Base-by-base conservation (phyloP, 2,113 vertebrate genomes). In the Xiphophorus hellerii region DNA sequence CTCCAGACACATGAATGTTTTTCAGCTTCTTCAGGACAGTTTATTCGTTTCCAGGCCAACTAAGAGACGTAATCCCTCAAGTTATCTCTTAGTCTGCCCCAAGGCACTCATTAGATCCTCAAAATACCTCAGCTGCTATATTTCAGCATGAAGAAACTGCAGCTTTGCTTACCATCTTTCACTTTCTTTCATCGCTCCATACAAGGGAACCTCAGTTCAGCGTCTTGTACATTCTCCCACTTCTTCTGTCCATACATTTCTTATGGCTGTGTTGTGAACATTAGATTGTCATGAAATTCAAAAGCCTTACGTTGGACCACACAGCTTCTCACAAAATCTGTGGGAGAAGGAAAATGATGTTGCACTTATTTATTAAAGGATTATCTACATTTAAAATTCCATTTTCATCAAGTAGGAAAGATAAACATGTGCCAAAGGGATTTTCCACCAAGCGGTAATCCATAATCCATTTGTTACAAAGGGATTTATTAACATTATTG, bases 311-410 rank as follows among this genome's bases (percentile, higher is more conserved):
- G n/a, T 74, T 27, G 14, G 58, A 28, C 39, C 66, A 61, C 28
- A 60, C n/a, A 35, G 31, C 35, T 75, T 2, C 42, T 76, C 28
- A 54, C 29, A 44, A 62, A 62, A 62, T 20, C 66, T 17, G 31
- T 60, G 37, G 28, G 66, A 27, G 5, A 27, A 37, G 31, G 22
- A 9, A 10, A 76, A 35, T n/a, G 51, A 2, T 20, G 22, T 12
- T 20, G 8, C 30, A 31, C 54, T 29, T 29, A 65, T 58, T 78
- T 54, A 58, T 17, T 37, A 42, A 66, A 35, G 48, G 62, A 71
- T 72, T 71, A 71, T 28, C 44, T 54, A 28, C 60, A 29, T 82
- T 44, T 64, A 29, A 69, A 64, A 68, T 62, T 44, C 30, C 15
- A 71, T 61, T 62, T 27, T 62, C 61, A 14, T 60, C 31, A 37